Conservation (phyloP, 2,888 invertebrate species). For the Mesodorylaimus sp. region DNA sequence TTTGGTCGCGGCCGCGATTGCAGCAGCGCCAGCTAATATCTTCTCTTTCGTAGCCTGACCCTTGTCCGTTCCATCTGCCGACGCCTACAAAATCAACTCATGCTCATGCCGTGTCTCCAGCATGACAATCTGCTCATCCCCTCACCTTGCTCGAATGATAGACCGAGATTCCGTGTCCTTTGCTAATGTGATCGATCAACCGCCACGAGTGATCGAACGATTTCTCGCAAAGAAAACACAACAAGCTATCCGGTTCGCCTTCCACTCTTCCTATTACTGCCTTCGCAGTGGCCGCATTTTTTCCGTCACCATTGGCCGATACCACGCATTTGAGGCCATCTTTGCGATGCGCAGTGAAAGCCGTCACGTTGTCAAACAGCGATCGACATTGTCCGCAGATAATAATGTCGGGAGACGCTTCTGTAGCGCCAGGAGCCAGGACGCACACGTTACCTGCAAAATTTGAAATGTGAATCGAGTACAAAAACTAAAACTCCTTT, state of each 20-base stretch:
- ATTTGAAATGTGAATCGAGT: no score
- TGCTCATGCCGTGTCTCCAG: no score
- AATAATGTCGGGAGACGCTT: slow-evolving; percentile 41
- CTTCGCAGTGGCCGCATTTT: neutral
- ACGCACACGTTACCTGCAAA: no score
- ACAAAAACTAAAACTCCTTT: no score
- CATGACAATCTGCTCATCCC: no score
- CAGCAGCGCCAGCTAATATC: no score
- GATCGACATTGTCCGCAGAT: slow-evolving; percentile 57
- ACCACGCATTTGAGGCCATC: neutral
- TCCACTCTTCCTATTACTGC: slow-evolving; percentile 1
- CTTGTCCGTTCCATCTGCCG: no score
- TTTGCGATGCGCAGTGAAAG: neutral
- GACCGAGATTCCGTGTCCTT: slow-evolving; percentile 18
- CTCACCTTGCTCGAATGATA: no score
- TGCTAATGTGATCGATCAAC: slow-evolving; percentile 20
- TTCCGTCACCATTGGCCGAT: neutral
- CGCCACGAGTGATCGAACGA: slow-evolving; percentile 19
- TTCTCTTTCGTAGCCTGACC: no score
- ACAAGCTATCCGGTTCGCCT: slow-evolving; percentile 18
- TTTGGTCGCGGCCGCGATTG: no score
- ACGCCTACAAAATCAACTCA: no score
- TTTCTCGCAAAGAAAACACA: slow-evolving; percentile 20
- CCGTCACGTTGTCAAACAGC: slow-evolving; percentile 39
- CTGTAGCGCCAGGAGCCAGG: no score